These are phyloP conservation scores for Semaprochilodus insignis DNA, from an alignment of 2,797 vertebrate species.

Conservation along the genomic window DNA sequence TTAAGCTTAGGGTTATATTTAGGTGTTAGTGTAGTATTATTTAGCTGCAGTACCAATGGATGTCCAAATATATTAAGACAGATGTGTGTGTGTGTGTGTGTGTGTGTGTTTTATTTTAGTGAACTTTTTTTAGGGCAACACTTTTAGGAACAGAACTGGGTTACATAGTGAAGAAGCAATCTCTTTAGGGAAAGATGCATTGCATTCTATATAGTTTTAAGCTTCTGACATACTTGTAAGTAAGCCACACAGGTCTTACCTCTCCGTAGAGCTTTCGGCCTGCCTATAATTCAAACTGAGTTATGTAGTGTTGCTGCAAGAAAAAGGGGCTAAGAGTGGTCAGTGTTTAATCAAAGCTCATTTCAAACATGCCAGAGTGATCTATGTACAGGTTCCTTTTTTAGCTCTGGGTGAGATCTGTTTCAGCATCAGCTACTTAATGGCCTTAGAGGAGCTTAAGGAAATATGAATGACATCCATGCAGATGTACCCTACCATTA, in stretches of 20 bases:
- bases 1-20: no score
- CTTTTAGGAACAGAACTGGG: slow-evolving; percentile 51
- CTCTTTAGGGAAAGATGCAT: slow-evolving; percentile 68
- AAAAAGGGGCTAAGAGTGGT: slow-evolving; percentile 10
- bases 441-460: slow-evolving; percentile 22
- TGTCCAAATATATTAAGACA: no score
- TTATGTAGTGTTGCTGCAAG: slow-evolving; percentile 12
- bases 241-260: slow-evolving; percentile 39
- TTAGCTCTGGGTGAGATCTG: slow-evolving; percentile 28
- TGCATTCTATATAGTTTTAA: slow-evolving; percentile 69
- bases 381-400: slow-evolving; percentile 38
- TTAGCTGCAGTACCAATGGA: no score
- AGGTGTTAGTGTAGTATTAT: no score
- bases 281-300: slow-evolving; percentile 5
- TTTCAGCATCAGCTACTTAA: slow-evolving; percentile 8
- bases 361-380: slow-evolving; percentile 31
- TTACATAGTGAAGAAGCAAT: slow-evolving; percentile 51
- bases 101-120: slow-evolving; percentile 24
- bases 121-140: slow-evolving; percentile 52
- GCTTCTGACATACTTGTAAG: slow-evolving; percentile 45
- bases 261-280: slow-evolving; percentile 5
- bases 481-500: neutral
- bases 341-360: slow-evolving; percentile 38
- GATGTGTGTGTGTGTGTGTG: neutral
- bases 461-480: slow-evolving; percentile 37